A percentile compares a stretch with the other conserved stretches of the same genome.
These are phyloP conservation scores for Nomada ferruginata DNA, from an alignment of 2,888 invertebrate species.

Conservation along the genomic window DNA sequence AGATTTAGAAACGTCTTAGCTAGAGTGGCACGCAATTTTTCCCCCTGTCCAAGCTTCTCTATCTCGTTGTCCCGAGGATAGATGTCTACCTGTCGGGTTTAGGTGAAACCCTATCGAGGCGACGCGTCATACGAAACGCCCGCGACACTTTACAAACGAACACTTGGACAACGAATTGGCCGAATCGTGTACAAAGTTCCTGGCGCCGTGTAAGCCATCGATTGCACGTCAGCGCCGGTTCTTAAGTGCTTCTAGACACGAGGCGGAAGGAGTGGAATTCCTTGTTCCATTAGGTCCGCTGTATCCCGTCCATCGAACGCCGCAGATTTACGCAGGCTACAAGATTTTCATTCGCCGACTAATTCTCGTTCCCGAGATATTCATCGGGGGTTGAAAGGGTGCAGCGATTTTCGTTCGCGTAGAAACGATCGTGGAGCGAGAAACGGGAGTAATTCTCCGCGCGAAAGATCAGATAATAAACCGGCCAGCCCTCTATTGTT, in stretches of 20 bases:
- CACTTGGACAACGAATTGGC: conserved; percentile 49
- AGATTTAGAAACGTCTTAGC: too few relatives aligned
- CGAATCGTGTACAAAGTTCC: conserved; percentile 53
- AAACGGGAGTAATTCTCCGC: not conserved
- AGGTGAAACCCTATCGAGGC: not conserved
- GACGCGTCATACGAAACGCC: conserved; percentile 14
- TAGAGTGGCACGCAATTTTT: not conserved
- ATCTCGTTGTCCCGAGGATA: not conserved
- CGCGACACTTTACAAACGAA: conserved; percentile 53
- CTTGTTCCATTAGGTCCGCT: conserved; percentile 54
- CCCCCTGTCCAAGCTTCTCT: not conserved
- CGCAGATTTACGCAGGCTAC: conserved; percentile 45
- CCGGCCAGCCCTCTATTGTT: not conserved
- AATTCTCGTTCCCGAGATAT: not conserved
- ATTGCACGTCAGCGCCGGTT: conserved; percentile 52
- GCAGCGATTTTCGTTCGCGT: not conserved
- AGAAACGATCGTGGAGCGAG: not conserved
- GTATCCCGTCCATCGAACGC: conserved; percentile 44
- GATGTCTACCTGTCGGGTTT: conserved; percentile 21
- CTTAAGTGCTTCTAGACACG: conserved; percentile 66
- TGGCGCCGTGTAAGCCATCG: conserved; percentile 57
- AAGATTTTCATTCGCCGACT: not conserved
- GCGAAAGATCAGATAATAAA: not conserved
- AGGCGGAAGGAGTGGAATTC: conserved; percentile 62
- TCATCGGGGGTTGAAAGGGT: too few relatives aligned